phyloP scores from a whole-genome alignment of 2,888 invertebrate species.

The Phaonia tiefii region DNA sequence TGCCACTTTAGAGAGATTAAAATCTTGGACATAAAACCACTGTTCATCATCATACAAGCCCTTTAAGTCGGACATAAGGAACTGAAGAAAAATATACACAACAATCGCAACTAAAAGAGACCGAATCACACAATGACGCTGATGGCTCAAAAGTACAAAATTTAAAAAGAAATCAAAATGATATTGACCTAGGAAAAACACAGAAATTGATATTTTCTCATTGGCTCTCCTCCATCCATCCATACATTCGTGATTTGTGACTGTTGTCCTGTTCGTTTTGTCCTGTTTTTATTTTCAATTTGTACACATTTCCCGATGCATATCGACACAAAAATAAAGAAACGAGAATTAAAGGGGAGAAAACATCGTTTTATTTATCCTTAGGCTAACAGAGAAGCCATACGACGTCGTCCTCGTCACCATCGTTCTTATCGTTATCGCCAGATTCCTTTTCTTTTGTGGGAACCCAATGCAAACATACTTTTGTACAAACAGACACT shows the following conservation, averaged over 20 bases:
- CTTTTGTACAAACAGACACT: conserved; percentile 14
- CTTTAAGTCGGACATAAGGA: conserved; percentile 6
- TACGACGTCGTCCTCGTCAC: conserved; percentile 4
- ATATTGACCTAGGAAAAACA: conserved; percentile 59
- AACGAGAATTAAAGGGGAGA: conserved; percentile 27
- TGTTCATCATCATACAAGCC: not conserved
- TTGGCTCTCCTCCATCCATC: conserved; percentile 1
- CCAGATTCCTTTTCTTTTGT: conserved; percentile 12
- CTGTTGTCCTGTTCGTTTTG: not conserved
- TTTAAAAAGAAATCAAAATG: conserved; percentile 54
- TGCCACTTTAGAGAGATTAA: too few species aligned
- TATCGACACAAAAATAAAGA: not conserved
- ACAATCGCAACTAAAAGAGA: not conserved
- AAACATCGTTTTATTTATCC: conserved; percentile 52
- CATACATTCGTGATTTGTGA: not conserved
- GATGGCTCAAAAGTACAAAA: conserved; percentile 21
- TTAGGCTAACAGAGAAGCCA: conserved; percentile 46
- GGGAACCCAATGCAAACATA: conserved; percentile 22
- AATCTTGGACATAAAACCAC: too few species aligned
- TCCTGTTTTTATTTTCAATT: conserved; percentile 24
- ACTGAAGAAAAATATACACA: conserved; percentile 9
- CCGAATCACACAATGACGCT: not conserved
- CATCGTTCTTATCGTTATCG: not conserved
- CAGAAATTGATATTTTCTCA: conserved; percentile 57
- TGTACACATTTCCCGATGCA: conserved; percentile 32